A percentile compares a stretch with the other conserved stretches of the same genome.
phyloP scores from a whole-genome alignment of 1,140 invertebrate genomes.

The Colletes gigas region DNA sequence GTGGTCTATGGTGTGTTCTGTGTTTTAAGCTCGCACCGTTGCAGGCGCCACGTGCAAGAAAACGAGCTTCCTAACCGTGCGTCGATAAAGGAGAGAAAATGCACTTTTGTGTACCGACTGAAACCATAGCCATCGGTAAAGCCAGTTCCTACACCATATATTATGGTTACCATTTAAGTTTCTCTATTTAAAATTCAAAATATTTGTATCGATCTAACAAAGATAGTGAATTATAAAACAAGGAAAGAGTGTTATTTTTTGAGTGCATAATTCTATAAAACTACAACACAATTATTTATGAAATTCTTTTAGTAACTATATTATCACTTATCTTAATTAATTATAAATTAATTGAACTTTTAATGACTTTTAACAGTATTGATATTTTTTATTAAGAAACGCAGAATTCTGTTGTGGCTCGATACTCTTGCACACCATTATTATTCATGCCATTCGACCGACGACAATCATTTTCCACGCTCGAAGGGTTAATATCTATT shows the following conservation, averaged over 20 bases:
- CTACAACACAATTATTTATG: too few relatives aligned
- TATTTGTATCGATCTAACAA: too few relatives aligned
- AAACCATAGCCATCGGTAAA: background rate
- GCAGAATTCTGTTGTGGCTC: too few relatives aligned
- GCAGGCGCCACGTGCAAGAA: slow-evolving; percentile 11
- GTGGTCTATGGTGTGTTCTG: background rate
- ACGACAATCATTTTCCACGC: background rate
- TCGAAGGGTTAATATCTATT: background rate
- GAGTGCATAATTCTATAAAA: too few relatives aligned
- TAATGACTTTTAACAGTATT: too few relatives aligned
- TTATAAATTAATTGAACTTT: too few relatives aligned
- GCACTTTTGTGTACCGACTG: background rate
- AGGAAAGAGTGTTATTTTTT: too few relatives aligned
- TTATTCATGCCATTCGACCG: background rate
- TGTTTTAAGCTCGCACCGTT: background rate
- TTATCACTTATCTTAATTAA: too few relatives aligned
- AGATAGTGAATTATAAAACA: too few relatives aligned
- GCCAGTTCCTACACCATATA: background rate
- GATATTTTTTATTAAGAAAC: too few relatives aligned
- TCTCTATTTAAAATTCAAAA: background rate
- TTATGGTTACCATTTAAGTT: background rate
- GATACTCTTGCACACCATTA: too few relatives aligned
- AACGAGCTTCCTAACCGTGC: background rate
- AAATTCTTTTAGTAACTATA: too few relatives aligned
- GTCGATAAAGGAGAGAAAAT: slow-evolving; percentile 19